Base-by-base conservation (phyloP, 2,113 vertebrate genomes). In the Numida meleagris region DNA sequence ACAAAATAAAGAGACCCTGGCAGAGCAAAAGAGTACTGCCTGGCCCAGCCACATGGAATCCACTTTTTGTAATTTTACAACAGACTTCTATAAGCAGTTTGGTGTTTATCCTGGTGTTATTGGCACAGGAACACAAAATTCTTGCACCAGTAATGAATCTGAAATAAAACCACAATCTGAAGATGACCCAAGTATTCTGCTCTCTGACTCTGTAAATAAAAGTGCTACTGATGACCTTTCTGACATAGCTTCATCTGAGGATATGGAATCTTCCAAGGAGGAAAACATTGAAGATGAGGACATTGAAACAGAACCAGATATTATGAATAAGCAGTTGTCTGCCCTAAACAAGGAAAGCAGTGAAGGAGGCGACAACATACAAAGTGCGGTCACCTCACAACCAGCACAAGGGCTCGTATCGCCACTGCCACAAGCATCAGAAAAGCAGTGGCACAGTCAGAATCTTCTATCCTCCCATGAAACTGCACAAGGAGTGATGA, bases 61-160 rank as follows among this genome's bases (percentile, higher is more conserved):
- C 19, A 92, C 97, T 5, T 97, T 98, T 96, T 98, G 98, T 77
- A 97, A 98, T 76, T 99, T 99, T 96, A 98, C 99, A 31, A 98
- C 98, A 90, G 99, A 99, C 96, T 99, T 99, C 98, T 99, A 99
- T 97, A 99, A 99, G 97, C 98, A 99, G 86, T 99, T 99, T 13
- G 98, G 98, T 34, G 97, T 99, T 86, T 99, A 99, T 48, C 98
- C 97, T 76, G 98, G 97, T 92, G 80, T 98, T 63, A 97, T 97
- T 79, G 97, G 97, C 77, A 96, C 98, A 0, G 97, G 97, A 83
- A 95, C 98, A 74, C 96, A 98, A 71, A 97, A 98, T 27, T 98
- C 98, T 95, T 93, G 97, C 90, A 90, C 98, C 79, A 89, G 85
- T 89, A 98, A 95, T 84, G 98, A 97, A 75, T 95, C 97, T 0